These are phyloP conservation scores for Zelostemma sp. DNA, from an alignment of 1,140 invertebrate species.

Conservation along the genomic window DNA sequence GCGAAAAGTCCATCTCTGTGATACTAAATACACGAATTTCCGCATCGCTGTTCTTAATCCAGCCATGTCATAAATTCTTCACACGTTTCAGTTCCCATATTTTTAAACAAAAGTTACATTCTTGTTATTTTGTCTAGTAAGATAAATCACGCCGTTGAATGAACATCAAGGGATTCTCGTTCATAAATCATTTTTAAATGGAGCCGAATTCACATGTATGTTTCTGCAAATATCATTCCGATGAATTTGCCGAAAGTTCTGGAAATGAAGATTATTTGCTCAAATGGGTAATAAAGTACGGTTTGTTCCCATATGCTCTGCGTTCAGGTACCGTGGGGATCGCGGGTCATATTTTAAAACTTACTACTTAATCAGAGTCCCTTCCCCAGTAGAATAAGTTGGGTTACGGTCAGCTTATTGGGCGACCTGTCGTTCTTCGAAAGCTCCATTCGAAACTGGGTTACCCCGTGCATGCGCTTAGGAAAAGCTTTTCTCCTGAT, in stretches of 20 bases:
- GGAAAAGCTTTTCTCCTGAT: too few species aligned
- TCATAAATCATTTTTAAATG: not conserved
- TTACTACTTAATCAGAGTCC: slow-evolving; percentile 49
- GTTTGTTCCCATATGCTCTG: too few species aligned
- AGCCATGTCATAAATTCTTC: not conserved
- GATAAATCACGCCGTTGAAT: not conserved
- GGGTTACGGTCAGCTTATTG: slow-evolving; percentile 26
- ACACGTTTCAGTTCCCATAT: slow-evolving; percentile 2
- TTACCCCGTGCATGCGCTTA: slow-evolving; percentile 4
- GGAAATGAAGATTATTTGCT: not conserved
- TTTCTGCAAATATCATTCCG: not conserved
- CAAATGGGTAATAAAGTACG: not conserved
- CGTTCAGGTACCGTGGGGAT: too few species aligned
- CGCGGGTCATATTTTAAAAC: slow-evolving; percentile 53
- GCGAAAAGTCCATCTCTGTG: not conserved
- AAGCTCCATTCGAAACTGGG: slow-evolving; percentile 8
- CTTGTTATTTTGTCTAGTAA: not conserved
- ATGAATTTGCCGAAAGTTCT: not conserved
- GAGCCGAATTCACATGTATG: not conserved
- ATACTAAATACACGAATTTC: not conserved
- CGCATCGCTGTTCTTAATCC: not conserved
- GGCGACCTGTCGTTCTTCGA: slow-evolving; percentile 9
- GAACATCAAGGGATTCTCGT: slow-evolving; percentile 1
- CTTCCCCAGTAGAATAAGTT: slow-evolving; percentile 24
- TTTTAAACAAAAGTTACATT: slow-evolving; percentile 3